Evolutionary conservation across 2,113 vertebrate genomes (phyloP).

Genomic region (Theristicus caerulescens): DNA sequence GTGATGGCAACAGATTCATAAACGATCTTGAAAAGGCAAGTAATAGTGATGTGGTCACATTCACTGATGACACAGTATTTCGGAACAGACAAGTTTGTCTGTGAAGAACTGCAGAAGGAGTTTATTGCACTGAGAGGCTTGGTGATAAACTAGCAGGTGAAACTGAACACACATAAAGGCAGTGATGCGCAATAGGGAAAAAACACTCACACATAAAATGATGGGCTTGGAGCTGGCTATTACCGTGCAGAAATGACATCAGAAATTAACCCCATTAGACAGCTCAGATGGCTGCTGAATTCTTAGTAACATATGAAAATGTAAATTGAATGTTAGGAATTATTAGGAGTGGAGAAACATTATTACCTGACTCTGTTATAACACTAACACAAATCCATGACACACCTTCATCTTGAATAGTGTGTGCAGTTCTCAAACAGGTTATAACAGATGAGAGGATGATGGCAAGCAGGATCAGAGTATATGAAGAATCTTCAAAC

Average conservation of each 20-base stretch:
- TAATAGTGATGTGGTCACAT: not conserved
- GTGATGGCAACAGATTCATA: not conserved
- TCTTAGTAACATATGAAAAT: not conserved
- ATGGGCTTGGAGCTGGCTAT: not conserved
- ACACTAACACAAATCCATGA: not conserved
- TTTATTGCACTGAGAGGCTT: not conserved
- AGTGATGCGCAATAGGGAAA: not conserved
- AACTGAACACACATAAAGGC: not conserved
- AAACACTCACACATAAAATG: not conserved
- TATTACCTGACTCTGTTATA: not conserved
- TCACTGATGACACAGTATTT: not conserved
- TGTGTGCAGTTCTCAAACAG: not conserved
- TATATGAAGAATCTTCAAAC: not conserved
- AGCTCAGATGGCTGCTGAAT: not conserved
- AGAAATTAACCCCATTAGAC: not conserved
- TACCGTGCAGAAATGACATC: not conserved
- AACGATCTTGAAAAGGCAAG: not conserved
- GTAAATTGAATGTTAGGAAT: not conserved
- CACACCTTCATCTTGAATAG: not conserved
- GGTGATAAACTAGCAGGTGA: not conserved
- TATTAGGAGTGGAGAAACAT: not conserved
- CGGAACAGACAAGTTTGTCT: not conserved
- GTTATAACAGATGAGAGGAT: not conserved
- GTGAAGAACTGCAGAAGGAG: not conserved
- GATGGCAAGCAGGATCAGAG: not conserved